Evolutionary conservation across 2,888 invertebrate species (phyloP), one percentile per base, ranked within the genome.

Genomic region (Tinea pellionella): DNA sequence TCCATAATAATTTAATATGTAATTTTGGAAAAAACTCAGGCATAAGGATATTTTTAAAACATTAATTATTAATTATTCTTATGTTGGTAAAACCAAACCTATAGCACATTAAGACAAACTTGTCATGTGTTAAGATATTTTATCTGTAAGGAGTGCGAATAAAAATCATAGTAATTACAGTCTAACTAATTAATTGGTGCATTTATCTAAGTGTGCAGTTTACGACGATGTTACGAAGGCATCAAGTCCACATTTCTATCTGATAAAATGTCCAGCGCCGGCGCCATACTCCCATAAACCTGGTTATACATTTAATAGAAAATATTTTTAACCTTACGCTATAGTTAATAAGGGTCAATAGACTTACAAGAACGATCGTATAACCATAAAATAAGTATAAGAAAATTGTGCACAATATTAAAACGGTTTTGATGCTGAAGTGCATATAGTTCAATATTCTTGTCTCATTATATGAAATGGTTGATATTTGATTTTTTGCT

Each of bases 141-240:
- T 24, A 24, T 24, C 24, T 24, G 6, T 24, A 24, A 24, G 24
- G 13, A 47, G 47, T 16, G 13, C 47, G 47, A 47, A 47, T 16
- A 16, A 47, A 47, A 41, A 6, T 13, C 47, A 47, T 47, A 47
- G 15, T 53, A 53, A 53, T 53, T 53, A 53, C 24, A 18, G 53
- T 24, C 7, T 53, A n/a, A 24, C 7, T 53, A 53, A 53, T 53
- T 53, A 53, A 53, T 53, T 53, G 47, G 53, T 53, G 53, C 53
- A 24, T 53, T 53, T 53, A 53, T 53, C 53, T 53, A 53, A 53
- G 24, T 53, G 53, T 53, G 53, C 53, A 53, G 11, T 53, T 53
- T 53, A 53, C 53, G 24, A 53, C 53, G 19, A 53, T 11, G 19
- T 53, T 53, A 53, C 24, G 24, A 53, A 53, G 24, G 19, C 53